Base-by-base conservation (phyloP, 2,888 invertebrate genomes). In the Plusia festucae region DNA sequence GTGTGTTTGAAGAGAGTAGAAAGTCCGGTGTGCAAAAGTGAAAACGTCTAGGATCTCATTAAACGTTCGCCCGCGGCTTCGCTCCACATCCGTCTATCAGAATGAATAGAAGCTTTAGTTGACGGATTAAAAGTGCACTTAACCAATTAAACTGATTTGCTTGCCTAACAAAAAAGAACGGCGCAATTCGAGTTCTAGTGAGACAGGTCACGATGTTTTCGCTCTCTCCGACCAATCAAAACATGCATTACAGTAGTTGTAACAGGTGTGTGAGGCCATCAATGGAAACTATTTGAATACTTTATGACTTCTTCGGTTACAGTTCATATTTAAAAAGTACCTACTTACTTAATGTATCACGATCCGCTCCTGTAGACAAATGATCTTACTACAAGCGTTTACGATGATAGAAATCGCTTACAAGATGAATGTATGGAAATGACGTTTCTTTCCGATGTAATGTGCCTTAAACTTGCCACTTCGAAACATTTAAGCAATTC, bases 1-100 rank as follows among this genome's bases (percentile, higher is more conserved):
- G 87, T 86, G 88, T 78, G 81, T 82, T 85, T 84, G 76, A 83
- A 85, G 85, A 86, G 83, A 81, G 85, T 91, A 92, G 93, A 93
- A 92, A 93, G 92, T 90, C 59, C 52, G 62, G 13, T n/a, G 61
- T 27, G 53, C 73, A 81, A 79, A 81, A 81, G 81, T 81, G 81
- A 81, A 81, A 81, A 71, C 73, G 59, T 11, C 72, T 76, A 76
- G 79, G 81, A 81, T 76, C 62, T 75, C 58, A 68, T 77, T 79
- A 67, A 32, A 65, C 60, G 58, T 64, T 67, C 70, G 79, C 81
- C 74, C 59, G 66, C 70, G 74, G 77, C 78, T 66, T 2, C 66
- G 77, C 70, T 80, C 79, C 56, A 79, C 81, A 81, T 80, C 65
- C 70, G 68, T 69, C 70, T 61, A 65, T 67, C 65, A 73, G 40